Evolutionary conservation across 2,888 invertebrate species (phyloP), one percentile per base, ranked within the genome.

Genomic region (Scaptomyza flava): DNA sequence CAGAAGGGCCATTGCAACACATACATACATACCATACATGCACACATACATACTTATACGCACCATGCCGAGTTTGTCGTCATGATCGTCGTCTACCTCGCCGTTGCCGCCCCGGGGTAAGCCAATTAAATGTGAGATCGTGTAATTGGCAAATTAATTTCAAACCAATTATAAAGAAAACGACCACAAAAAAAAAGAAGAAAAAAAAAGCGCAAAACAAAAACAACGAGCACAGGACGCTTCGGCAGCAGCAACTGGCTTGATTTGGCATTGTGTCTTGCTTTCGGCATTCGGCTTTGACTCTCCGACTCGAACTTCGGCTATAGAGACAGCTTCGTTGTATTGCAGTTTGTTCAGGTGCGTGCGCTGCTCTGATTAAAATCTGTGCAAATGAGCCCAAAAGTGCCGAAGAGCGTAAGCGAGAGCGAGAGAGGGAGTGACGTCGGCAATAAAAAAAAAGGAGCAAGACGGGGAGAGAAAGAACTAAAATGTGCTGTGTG

Each of bases 91-190:
- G 23, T 12, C 42, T 9, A 41, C 50, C 9, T 14, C 50, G 54
- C 33, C 58, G 56, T 57, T 67, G 70, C 76, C 72, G 73, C 75
- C 74, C 67, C 74, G 89, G 85, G 76, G 77, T 79, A 89, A 87
- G 88, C 90, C 90, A 90, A 90, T 90, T 90, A 90, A 90, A 90
- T 90, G 89, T 90, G 89, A 87, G 90, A 90, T 90, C 90, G 89
- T 90, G 90, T 90, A 90, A 90, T 90, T 90, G 90, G 90, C 90
- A 90, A 90, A 90, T 90, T 90, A 90, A 90, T 90, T 89, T 90
- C 89, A 87, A 89, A 88, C 89, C 90, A 90, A 90, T 90, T 90
- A 90, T 89, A 85, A 89, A 88, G 86, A 86, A 89, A 87, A 87
- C 87, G 83, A 81, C 71, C 74, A 85, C 71, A 78, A 79, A 76